Evolutionary conservation across 1,140 invertebrate species (phyloP).

Genomic region (Rhizoglyphus robini): DNA sequence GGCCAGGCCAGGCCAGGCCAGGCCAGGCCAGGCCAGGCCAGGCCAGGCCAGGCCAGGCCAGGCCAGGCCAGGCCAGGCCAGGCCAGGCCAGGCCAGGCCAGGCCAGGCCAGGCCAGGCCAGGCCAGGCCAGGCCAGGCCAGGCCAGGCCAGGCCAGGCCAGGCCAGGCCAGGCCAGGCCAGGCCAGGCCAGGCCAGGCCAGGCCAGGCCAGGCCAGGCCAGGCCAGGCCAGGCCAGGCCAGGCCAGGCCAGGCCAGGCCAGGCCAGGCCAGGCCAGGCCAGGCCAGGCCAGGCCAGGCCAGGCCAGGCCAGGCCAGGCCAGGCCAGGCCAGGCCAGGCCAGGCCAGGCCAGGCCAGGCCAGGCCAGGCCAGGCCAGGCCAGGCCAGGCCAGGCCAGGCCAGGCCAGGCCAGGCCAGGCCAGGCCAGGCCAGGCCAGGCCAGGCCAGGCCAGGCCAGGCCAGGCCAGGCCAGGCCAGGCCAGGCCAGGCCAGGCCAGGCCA

Average conservation of each 20-base stretch:
- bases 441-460: conserved; percentile 25
- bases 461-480: conserved; percentile 29
- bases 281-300: conserved; percentile 27
- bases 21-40: conserved; percentile 28
- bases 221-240: conserved; percentile 27
- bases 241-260: conserved; percentile 27
- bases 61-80: conserved; percentile 26
- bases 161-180: conserved; percentile 26
- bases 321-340: conserved; percentile 28
- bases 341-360: conserved; percentile 28
- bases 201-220: conserved; percentile 27
- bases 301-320: conserved; percentile 27
- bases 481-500: conserved; percentile 25
- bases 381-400: conserved; percentile 26
- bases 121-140: conserved; percentile 28
- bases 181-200: conserved; percentile 29
- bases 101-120: conserved; percentile 27
- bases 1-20: conserved; percentile 27
- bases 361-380: conserved; percentile 25
- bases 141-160: conserved; percentile 27
- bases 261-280: conserved; percentile 28
- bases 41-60: conserved; percentile 28
- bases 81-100: conserved; percentile 28
- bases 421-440: conserved; percentile 27
- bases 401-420: conserved; percentile 26